phyloP scores from a whole-genome alignment of 1,140 invertebrate species.

The Cheumatopsyche charites region DNA sequence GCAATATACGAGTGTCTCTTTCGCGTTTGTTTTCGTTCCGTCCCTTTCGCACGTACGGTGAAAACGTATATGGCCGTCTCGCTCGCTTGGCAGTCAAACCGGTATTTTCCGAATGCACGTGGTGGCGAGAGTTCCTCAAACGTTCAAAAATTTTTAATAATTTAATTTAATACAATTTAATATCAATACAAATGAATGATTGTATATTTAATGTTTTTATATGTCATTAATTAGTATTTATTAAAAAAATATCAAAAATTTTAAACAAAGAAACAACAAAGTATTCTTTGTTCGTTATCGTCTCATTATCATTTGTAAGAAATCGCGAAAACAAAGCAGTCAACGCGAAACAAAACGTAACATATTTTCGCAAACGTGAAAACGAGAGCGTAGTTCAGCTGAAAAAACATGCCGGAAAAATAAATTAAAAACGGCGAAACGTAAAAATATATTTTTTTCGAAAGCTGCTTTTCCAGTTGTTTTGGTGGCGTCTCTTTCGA shows the following conservation, averaged over 20 bases:
- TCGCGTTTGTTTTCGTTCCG: constrained; percentile 59
- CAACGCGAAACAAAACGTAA: no score
- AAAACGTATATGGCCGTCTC: constrained; percentile 49
- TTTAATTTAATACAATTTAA: background rate
- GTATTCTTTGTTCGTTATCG: no score
- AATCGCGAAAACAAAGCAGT: no score
- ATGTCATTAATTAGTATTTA: no score
- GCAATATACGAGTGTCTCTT: background rate
- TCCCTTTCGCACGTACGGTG: constrained; percentile 49
- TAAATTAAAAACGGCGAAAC: background rate
- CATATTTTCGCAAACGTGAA: no score
- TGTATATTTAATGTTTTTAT: no score
- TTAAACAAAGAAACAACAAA: no score
- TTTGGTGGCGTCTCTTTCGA: constrained; percentile 25
- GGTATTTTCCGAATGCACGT: constrained; percentile 18
- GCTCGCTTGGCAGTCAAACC: background rate
- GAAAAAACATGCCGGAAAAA: background rate
- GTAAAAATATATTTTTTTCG: no score
- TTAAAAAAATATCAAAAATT: no score
- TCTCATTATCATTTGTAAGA: no score
- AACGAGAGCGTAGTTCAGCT: background rate
- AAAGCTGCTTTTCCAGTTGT: background rate
- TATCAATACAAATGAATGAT: no score
- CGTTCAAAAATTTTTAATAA: background rate
- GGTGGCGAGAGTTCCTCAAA: constrained; percentile 1